Conservation (phyloP, 2,888 invertebrate genomes). For the Galerucella nymphaeae region DNA sequence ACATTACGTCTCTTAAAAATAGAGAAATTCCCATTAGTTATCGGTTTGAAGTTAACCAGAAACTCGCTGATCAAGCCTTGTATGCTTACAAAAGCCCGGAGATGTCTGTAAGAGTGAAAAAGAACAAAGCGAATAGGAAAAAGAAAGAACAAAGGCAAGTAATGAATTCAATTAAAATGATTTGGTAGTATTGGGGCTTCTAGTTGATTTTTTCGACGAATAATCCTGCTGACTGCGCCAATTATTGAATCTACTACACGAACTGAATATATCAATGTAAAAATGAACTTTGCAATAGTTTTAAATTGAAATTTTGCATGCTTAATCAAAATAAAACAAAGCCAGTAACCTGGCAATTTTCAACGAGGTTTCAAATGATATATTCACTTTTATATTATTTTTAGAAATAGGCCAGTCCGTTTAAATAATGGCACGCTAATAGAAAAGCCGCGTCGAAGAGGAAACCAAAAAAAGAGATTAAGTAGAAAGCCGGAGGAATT, state of each 20-base stretch:
- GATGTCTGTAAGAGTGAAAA: constrained; percentile 42
- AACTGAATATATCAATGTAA: too few relatives aligned
- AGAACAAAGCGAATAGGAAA: constrained; percentile 62
- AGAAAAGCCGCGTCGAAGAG: constrained; percentile 59
- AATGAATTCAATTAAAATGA: neutral
- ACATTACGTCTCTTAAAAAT: constrained; percentile 40
- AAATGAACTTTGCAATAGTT: too few relatives aligned
- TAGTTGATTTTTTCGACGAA: too few relatives aligned
- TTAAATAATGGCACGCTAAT: constrained; percentile 33
- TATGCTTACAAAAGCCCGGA: constrained; percentile 43
- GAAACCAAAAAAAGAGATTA: constrained; percentile 61
- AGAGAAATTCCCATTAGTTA: constrained; percentile 35
- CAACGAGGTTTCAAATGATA: too few relatives aligned
- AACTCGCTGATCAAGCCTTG: constrained; percentile 44
- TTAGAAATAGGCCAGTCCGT: constrained; percentile 13
- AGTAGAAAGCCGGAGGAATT: constrained; percentile 55
- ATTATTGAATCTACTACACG: too few relatives aligned
- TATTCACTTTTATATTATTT: neutral
- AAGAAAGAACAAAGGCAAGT: constrained; percentile 23
- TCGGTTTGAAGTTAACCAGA: constrained; percentile 43
- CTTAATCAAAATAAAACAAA: too few relatives aligned
- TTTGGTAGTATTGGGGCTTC: too few relatives aligned
- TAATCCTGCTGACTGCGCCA: too few relatives aligned
- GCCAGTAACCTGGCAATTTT: neutral
- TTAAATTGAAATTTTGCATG: too few relatives aligned